Percentiles rank a stretch among this genome's conserved stretches.
Conservation (phyloP, 2,113 vertebrate genomes). For the Murina feae region DNA sequence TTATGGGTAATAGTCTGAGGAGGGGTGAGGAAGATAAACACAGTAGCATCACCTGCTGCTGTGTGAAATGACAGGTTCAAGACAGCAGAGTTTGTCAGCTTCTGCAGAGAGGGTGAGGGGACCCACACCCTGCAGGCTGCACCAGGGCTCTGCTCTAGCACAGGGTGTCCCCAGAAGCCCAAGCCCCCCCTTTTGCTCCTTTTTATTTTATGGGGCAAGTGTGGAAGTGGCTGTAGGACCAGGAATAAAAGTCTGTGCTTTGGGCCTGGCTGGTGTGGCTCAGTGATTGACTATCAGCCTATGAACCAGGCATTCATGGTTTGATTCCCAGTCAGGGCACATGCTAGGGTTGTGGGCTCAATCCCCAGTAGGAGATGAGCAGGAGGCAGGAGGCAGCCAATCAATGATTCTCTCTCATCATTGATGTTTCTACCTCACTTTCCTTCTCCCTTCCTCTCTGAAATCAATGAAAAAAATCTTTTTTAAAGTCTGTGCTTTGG, state of each 20-base stretch:
- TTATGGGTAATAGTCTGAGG: background rate
- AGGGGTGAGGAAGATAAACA: background rate
- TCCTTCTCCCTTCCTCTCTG: no score
- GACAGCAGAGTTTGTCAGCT: background rate
- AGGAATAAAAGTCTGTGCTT: background rate
- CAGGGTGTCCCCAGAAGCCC: background rate
- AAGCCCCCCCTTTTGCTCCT: background rate
- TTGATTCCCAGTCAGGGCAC: no score
- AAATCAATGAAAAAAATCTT: no score
- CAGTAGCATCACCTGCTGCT: background rate
- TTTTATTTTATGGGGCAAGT: background rate
- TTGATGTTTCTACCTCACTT: no score
- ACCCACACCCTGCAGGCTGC: background rate
- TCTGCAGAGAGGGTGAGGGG: fast-evolving
- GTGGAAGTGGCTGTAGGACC: background rate
- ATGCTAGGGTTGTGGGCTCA: no score
- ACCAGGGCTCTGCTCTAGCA: background rate
- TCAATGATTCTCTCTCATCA: no score
- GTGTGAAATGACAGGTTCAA: background rate
- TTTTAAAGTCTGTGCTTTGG: background rate
- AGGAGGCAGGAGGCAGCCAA: no score
- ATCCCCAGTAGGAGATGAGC: no score
- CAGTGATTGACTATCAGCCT: no score
- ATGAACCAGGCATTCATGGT: no score
- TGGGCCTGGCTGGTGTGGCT: no score